Percentiles rank a stretch among this genome's conserved stretches.
phyloP scores from a whole-genome alignment of 2,113 vertebrate genomes.

The Tautogolabrus adspersus region DNA sequence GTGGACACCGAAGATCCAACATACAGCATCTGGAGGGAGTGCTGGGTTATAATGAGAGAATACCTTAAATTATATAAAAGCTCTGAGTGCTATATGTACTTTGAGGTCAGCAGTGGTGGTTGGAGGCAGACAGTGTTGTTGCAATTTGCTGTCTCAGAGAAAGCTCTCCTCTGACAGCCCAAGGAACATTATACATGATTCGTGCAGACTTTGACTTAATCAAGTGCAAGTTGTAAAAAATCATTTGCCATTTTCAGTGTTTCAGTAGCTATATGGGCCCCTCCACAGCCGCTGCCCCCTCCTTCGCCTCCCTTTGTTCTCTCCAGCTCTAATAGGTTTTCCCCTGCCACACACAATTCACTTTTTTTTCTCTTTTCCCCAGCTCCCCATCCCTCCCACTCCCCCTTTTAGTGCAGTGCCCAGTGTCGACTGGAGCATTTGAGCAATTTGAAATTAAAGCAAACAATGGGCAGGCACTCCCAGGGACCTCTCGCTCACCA shows the following conservation, averaged over 20 bases:
- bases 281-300: constrained; percentile 69
- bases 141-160: constrained; percentile 44
- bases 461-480: constrained; percentile 83
- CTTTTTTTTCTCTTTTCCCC: constrained; percentile 71
- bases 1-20: neutral
- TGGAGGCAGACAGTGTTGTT: constrained; percentile 24
- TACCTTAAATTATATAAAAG: constrained; percentile 48
- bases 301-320: constrained; percentile 81
- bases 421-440: constrained; percentile 84
- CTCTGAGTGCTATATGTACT: constrained; percentile 26
- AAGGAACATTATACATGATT: constrained; percentile 57
- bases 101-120: constrained; percentile 36
- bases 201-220: constrained; percentile 69
- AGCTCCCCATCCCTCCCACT: constrained; percentile 59
- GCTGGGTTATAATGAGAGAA: constrained; percentile 17
- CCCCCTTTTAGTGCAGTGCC: constrained; percentile 79
- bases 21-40: constrained; percentile 5
- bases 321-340: constrained; percentile 82
- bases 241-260: constrained; percentile 79
- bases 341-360: constrained; percentile 83
- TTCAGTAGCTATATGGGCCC: constrained; percentile 72
- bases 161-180: constrained; percentile 43
- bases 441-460: constrained; percentile 86
- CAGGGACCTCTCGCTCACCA: constrained; percentile 83
- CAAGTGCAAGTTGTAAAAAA: constrained; percentile 78